Evolutionary conservation across 1,140 invertebrate species (phyloP).

Genomic region (Akabosia matsudoensis): DNA sequence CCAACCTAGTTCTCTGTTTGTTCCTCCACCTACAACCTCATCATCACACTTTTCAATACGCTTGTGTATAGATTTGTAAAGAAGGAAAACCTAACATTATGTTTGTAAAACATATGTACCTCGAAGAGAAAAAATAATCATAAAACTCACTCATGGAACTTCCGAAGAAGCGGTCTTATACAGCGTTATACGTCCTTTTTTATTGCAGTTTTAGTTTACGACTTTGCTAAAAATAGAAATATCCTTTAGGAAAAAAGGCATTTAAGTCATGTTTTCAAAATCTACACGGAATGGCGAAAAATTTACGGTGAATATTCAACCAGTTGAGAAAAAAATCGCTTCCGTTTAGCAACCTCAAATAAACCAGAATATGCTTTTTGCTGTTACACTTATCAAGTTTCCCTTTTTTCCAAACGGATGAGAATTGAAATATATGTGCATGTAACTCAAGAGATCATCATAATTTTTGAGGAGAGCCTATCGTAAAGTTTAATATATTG

Average conservation of each 20-base stretch:
- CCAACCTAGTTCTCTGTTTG: too few species aligned
- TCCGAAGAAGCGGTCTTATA: background rate
- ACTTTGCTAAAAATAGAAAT: constrained; percentile 16
- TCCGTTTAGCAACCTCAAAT: background rate
- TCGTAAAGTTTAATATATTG: too few species aligned
- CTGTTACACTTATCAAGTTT: background rate
- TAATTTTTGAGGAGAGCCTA: too few species aligned
- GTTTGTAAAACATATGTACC: background rate
- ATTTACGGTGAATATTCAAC: background rate
- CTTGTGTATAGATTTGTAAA: background rate
- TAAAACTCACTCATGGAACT: background rate
- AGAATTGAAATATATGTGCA: background rate
- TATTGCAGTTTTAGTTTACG: constrained; percentile 10
- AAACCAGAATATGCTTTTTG: background rate
- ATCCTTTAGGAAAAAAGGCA: background rate
- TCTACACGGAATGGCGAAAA: constrained; percentile 15
- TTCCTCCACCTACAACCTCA: background rate
- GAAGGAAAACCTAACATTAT: background rate
- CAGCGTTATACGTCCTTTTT: background rate
- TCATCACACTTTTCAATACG: too few species aligned
- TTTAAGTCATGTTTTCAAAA: constrained; percentile 18
- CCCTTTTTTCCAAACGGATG: background rate
- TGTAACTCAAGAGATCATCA: background rate
- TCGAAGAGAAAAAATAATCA: too few species aligned
- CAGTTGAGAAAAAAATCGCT: background rate